phyloP scores from a whole-genome alignment of 2,888 invertebrate genomes.

The Drosophila cracens region DNA sequence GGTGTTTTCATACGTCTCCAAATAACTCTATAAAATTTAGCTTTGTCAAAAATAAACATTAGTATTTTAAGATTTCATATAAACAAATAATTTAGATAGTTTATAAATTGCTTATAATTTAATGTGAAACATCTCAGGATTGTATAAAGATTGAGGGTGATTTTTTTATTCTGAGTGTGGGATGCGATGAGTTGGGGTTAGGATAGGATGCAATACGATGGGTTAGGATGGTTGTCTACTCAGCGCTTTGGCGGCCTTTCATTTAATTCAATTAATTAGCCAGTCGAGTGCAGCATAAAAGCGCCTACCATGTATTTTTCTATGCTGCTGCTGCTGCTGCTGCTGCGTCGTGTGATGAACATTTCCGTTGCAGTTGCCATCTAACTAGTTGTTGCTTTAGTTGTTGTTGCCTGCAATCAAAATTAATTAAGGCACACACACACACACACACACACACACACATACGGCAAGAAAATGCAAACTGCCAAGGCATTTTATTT shows the following conservation, averaged over 20 bases:
- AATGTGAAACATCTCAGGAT: not conserved
- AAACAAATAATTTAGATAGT: not conserved
- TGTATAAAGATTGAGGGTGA: not conserved
- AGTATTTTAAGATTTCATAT: not conserved
- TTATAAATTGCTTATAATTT: not conserved
- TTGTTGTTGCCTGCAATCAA: constrained; percentile 64
- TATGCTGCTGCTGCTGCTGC: constrained; percentile 4
- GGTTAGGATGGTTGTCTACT: constrained; percentile 10
- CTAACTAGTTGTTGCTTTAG: constrained; percentile 25
- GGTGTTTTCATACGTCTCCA: not conserved
- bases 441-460: constrained; percentile 43
- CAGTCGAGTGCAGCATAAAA: constrained; percentile 34
- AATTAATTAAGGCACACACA: constrained; percentile 74
- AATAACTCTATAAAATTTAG: not conserved
- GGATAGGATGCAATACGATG: constrained; percentile 45
- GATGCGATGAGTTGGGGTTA: constrained; percentile 27
- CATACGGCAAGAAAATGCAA: constrained; percentile 30
- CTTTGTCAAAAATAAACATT: not conserved
- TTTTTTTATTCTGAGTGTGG: not conserved
- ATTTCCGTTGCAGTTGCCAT: constrained; percentile 64
- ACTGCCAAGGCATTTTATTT: constrained; percentile 46
- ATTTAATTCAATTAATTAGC: constrained; percentile 76
- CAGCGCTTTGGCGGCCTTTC: constrained; percentile 52
- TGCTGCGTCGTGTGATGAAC: constrained; percentile 69
- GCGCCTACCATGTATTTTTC: constrained; percentile 23